A percentile compares a stretch with the other conserved stretches of the same genome.
Conservation (phyloP, 2,797 vertebrate species). For the Gouania willdenowi region DNA sequence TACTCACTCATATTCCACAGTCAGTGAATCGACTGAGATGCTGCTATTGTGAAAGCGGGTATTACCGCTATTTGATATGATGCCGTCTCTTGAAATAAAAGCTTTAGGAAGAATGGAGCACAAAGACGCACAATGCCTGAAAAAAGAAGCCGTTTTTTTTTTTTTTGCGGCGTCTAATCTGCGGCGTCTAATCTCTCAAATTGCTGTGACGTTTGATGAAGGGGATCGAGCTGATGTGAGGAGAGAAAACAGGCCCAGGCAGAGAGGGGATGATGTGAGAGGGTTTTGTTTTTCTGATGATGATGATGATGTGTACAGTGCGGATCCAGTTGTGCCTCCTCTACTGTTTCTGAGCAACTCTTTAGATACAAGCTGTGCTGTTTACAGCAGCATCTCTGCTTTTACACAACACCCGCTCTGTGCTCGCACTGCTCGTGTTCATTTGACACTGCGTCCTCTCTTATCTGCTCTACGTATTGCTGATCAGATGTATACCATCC, state of each 20-base stretch:
- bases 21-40: constrained; percentile 42
- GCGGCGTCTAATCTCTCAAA: constrained; percentile 67
- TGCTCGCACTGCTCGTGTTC: constrained; percentile 38
- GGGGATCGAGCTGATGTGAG: constrained; percentile 39
- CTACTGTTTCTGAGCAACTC: constrained; percentile 53
- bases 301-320: constrained; percentile 50
- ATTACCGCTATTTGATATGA: constrained; percentile 61
- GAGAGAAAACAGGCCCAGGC: constrained; percentile 36
- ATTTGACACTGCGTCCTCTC: constrained; percentile 49
- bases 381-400: constrained; percentile 52
- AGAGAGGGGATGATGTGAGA: constrained; percentile 3
- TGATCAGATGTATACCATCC: constrained; percentile 58
- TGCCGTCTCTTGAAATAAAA: constrained; percentile 65
- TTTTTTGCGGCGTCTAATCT: constrained; percentile 66
- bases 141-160: constrained; percentile 55
- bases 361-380: constrained; percentile 59
- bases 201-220: constrained; percentile 69
- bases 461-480: constrained; percentile 58
- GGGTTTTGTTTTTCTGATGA: background rate
- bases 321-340: constrained; percentile 48
- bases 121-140: constrained; percentile 56
- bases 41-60: constrained; percentile 50
- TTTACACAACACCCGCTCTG: constrained; percentile 43
- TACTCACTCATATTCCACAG: constrained; percentile 44
- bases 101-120: constrained; percentile 57